Base-by-base conservation (phyloP, 2,888 invertebrate genomes). In the Mesorhabditis spiculigera region DNA sequence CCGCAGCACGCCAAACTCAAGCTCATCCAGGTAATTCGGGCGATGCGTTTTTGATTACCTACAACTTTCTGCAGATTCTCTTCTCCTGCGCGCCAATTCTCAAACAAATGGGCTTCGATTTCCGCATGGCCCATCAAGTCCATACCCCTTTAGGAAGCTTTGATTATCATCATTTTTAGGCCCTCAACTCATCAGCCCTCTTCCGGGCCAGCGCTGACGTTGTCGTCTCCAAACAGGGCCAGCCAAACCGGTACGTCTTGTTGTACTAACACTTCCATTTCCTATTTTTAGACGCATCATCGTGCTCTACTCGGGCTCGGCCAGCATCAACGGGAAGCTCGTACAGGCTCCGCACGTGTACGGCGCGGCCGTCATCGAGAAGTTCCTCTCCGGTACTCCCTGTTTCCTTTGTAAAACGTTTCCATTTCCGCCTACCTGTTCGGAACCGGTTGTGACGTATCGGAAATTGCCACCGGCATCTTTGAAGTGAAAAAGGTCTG, bases 121-220 rank as follows among this genome's bases (percentile, higher is more conserved):
- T 50, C 10, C 58, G 58, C n/a, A 50, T 50, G 58, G 58, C 58
- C n/a, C 58, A 50, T 50, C 58, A 50, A n/a, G 58, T 50, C 10
- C 8, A 13, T 50, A 50, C 58, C n/a, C 28, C 28, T 28, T 28
- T 28, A 28, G 1, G 28, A 28, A 28, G 28, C 28, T 50, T 50
- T 50, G 58, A 50, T 10, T 50, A 50, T 50, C n/a, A 13, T 50
- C 10, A 10, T n/a, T 50, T 28, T 28, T 28, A 28, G 28, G 28
- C 28, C 28, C 28, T 28, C 28, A 28, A 28, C 28, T 28, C 28
- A 28, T 28, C 28, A 28, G 28, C 28, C 28, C 28, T 28, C 28
- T 28, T 28, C 28, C 28, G 28, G 3, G 28, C 28, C n/a, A 50
- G 58, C 58, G 58, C 58, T 50, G 58, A 28, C 28, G 28, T 28